Conservation (phyloP, 2,113 vertebrate species). For the Ammodytes dubius region DNA sequence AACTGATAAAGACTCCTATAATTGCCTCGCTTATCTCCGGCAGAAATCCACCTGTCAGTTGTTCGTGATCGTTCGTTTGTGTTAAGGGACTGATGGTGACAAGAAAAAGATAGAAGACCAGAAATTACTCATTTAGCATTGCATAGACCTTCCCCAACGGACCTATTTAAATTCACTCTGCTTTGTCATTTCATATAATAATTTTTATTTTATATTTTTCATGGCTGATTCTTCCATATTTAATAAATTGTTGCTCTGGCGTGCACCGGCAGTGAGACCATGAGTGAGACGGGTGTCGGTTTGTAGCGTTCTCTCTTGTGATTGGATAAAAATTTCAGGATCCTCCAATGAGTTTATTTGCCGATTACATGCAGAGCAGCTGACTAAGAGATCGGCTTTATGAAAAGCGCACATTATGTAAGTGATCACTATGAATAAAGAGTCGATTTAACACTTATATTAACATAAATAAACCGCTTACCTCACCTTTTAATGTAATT, state of each 20-base stretch:
- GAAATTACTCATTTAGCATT: neutral
- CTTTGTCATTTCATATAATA: neutral
- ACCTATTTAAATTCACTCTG: neutral
- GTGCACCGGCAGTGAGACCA: no score
- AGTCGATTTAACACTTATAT: no score
- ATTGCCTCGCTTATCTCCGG: neutral
- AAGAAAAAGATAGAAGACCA: neutral
- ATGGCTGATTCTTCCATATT: neutral
- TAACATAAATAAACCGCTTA: no score
- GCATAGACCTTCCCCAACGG: neutral
- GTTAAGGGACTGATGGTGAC: neutral
- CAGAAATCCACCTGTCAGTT: conserved; percentile 8
- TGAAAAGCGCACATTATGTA: no score
- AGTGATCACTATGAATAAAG: no score
- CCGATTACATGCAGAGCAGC: no score
- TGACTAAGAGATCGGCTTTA: no score
- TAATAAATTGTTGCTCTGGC: neutral
- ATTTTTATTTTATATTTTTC: neutral
- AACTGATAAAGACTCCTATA: neutral
- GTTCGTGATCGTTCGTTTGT: conserved; percentile 1
- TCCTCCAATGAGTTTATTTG: no score
- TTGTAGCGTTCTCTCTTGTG: no score
- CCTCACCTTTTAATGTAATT: neutral
- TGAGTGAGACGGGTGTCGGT: no score
- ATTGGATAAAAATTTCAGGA: no score